These are phyloP conservation scores for Meliscaeva auricollis DNA, from an alignment of 2,888 invertebrate genomes.

Conservation along the genomic window DNA sequence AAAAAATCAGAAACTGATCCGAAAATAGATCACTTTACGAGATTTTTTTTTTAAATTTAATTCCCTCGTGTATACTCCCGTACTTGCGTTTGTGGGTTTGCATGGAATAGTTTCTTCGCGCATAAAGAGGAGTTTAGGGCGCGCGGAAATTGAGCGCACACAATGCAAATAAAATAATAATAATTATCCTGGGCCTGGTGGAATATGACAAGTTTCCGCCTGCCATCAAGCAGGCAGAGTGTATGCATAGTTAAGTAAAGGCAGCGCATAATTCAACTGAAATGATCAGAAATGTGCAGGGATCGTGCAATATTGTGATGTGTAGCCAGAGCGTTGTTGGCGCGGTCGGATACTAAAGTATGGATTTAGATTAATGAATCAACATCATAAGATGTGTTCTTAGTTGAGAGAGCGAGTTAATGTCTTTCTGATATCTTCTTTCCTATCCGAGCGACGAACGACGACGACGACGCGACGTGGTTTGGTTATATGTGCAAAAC, in stretches of 20 bases:
- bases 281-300: constrained; percentile 47
- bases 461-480: background rate
- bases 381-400: constrained; percentile 66
- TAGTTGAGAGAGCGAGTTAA: constrained; percentile 75
- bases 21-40: constrained; percentile 76
- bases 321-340: background rate
- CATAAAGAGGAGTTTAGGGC: background rate
- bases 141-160: constrained; percentile 40
- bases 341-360: constrained; percentile 59
- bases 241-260: background rate
- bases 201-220: constrained; percentile 74
- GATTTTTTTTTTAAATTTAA: constrained; percentile 56
- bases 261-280: background rate
- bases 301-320: constrained; percentile 50
- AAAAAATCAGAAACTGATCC: constrained; percentile 76
- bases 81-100: constrained; percentile 18
- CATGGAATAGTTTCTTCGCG: background rate
- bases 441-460: constrained; percentile 13
- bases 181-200: constrained; percentile 68
- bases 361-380: constrained; percentile 76
- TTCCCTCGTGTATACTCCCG: constrained; percentile 18
- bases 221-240: constrained; percentile 29
- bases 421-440: constrained; percentile 75
- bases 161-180: constrained; percentile 76
- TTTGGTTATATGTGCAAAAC: background rate